Evolutionary conservation across 1,140 invertebrate genomes (phyloP).

Genomic region (Amphibalanus amphitrite): DNA sequence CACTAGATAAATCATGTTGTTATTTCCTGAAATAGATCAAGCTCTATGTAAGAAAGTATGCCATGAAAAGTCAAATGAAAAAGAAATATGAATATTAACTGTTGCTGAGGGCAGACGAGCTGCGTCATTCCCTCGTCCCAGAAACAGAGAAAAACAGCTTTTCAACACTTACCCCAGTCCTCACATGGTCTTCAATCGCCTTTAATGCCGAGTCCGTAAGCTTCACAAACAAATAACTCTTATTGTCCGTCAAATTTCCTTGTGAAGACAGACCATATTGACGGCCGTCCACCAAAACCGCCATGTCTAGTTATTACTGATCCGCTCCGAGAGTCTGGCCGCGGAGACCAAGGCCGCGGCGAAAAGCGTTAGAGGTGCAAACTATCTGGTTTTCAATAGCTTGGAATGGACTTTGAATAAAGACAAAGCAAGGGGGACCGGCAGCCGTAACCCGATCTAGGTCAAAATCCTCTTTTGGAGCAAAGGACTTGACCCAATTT

Average conservation of each 20-base stretch:
- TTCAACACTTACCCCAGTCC: constrained; percentile 20
- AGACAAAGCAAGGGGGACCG: no score
- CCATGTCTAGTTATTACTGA: constrained; percentile 19
- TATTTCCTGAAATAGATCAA: no score
- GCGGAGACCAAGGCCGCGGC: not conserved
- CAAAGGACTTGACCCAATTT: no score
- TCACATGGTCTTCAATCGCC: constrained; percentile 26
- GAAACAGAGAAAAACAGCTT: not conserved
- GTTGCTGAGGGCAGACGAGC: not conserved
- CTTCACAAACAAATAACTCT: constrained; percentile 27
- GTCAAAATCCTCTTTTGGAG: no score
- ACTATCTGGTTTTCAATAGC: not conserved
- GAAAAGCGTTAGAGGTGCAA: not conserved
- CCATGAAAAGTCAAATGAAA: no score
- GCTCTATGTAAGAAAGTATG: no score
- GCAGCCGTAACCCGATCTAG: no score
- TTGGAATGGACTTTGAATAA: no score
- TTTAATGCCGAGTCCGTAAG: constrained; percentile 28
- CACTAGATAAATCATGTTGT: no score
- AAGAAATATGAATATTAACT: no score
- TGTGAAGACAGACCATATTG: constrained; percentile 28
- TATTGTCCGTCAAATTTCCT: constrained; percentile 21
- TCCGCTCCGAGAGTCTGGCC: not conserved
- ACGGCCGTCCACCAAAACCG: constrained; percentile 26
- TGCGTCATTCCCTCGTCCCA: not conserved